Evolutionary conservation across 2,888 invertebrate species (phyloP).

Genomic region (Junonia oenone): DNA sequence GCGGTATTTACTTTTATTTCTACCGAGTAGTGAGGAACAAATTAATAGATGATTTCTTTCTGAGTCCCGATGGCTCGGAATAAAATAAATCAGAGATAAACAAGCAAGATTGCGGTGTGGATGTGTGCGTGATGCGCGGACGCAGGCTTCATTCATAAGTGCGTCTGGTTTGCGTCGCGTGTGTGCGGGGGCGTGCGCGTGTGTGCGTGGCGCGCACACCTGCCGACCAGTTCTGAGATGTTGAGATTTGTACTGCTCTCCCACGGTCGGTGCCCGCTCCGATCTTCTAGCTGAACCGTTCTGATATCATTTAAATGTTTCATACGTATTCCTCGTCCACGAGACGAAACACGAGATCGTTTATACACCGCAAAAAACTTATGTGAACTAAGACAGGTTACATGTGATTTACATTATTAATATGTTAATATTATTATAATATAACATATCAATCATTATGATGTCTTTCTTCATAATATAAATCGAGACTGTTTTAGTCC

Average conservation of each 20-base stretch:
- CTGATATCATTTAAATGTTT: slow-evolving; percentile 65
- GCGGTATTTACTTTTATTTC: slow-evolving; percentile 47
- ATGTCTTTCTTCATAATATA: background rate
- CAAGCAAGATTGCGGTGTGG: slow-evolving; percentile 59
- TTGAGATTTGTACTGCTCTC: slow-evolving; percentile 78
- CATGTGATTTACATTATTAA: slow-evolving; percentile 14
- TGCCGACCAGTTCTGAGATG: slow-evolving; percentile 79
- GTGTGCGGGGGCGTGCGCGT: slow-evolving; percentile 38
- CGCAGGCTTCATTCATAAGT: slow-evolving; percentile 73
- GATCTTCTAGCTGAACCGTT: slow-evolving; percentile 66
- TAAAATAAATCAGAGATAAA: slow-evolving; percentile 78
- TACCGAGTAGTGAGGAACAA: slow-evolving; percentile 59
- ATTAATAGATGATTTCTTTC: slow-evolving; percentile 70
- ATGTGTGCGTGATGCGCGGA: slow-evolving; percentile 36
- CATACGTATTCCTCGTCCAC: slow-evolving; percentile 21
- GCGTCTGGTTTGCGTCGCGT: slow-evolving; percentile 52
- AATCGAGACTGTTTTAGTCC: background rate
- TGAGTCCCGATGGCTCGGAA: slow-evolving; percentile 63
- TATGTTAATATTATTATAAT: slow-evolving; percentile 5
- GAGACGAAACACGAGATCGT: slow-evolving; percentile 17
- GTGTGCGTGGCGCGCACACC: slow-evolving; percentile 60
- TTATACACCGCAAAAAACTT: slow-evolving; percentile 22
- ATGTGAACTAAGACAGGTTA: slow-evolving; percentile 21
- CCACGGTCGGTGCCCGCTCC: slow-evolving; percentile 77
- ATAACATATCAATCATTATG: slow-evolving; percentile 5